phyloP scores from a whole-genome alignment of 2,797 vertebrate species.

The Corythornis leucogaster region DNA sequence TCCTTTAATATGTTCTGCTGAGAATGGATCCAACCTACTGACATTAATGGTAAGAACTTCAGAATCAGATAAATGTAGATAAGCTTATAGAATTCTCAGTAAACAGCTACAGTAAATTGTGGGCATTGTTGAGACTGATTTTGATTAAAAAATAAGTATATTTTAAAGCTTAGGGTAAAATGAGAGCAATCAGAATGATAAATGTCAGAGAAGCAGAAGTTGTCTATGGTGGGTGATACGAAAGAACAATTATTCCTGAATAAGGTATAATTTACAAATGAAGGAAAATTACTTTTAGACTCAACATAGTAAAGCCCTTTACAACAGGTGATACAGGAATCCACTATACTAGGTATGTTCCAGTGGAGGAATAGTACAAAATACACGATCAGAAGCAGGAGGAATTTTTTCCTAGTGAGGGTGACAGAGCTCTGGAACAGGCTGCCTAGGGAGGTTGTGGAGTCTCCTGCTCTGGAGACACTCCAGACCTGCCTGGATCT shows the following conservation, averaged over 20 bases:
- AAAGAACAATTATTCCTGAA: background rate
- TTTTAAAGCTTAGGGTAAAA: background rate
- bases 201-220: background rate
- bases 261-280: background rate
- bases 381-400: background rate
- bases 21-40: background rate
- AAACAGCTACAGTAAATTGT: background rate
- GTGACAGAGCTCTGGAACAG: too few relatives aligned
- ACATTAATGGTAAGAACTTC: background rate
- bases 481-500: too few relatives aligned
- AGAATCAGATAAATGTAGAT: background rate
- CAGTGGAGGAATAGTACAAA: background rate
- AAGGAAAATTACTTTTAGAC: background rate
- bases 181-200: background rate
- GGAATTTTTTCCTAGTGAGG: too few relatives aligned
- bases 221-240: background rate
- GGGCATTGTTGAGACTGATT: background rate
- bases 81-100: background rate
- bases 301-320: background rate
- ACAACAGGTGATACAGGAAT: background rate
- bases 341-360: background rate
- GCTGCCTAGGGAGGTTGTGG: too few relatives aligned
- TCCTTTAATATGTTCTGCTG: background rate
- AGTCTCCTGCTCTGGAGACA: too few relatives aligned
- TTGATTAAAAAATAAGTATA: background rate